A percentile compares a stretch with the other conserved stretches of the same genome.
Conservation (phyloP, 2,113 vertebrate genomes). For the Pituophis catenifer region DNA sequence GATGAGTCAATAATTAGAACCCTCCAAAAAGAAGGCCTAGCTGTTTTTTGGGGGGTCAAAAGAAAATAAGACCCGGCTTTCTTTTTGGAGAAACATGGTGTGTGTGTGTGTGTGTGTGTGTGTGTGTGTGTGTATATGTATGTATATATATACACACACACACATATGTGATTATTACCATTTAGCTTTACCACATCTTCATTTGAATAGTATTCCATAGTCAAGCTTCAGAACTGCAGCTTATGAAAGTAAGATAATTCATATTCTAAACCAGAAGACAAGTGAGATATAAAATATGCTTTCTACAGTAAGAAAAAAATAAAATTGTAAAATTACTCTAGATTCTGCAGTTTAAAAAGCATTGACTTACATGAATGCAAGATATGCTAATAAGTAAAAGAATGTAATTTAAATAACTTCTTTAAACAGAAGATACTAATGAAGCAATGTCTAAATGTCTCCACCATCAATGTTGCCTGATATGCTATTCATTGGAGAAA, state of each 20-base stretch:
- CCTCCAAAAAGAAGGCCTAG: no score
- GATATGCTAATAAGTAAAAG: not conserved
- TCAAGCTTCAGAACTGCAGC: not conserved
- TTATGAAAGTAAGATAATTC: not conserved
- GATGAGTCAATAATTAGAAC: no score
- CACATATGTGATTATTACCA: not conserved
- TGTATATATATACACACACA: no score
- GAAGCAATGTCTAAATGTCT: conserved; percentile 26
- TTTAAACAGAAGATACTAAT: not conserved
- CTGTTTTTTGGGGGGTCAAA: no score
- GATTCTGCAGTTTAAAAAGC: not conserved
- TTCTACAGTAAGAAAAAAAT: not conserved
- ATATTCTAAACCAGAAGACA: not conserved
- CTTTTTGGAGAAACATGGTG: no score
- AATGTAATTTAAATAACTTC: not conserved
- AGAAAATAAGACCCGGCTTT: no score
- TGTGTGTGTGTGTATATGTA: no score
- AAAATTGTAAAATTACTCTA: not conserved
- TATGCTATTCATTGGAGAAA: not conserved
- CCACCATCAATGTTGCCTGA: conserved; percentile 45
- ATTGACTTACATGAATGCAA: not conserved
- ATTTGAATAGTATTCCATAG: not conserved
- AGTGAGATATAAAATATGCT: not conserved
- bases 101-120: no score
- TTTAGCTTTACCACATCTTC: not conserved